Evolutionary conservation across 2,113 vertebrate genomes (phyloP).

Genomic region (Capreolus pygargus): DNA sequence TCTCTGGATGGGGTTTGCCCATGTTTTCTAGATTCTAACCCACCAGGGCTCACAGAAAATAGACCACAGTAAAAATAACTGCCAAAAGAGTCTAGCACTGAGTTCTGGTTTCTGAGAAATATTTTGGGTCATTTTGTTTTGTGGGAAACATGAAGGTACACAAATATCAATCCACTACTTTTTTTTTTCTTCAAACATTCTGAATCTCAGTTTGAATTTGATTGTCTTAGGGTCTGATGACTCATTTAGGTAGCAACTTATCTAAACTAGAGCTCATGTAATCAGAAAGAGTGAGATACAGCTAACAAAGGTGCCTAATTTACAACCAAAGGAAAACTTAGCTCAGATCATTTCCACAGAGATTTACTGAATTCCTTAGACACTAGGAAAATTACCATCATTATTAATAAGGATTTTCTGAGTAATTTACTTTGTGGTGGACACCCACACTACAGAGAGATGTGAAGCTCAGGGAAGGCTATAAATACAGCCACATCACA

Average conservation of each 20-base stretch:
- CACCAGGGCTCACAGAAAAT: neutral
- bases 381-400: neutral
- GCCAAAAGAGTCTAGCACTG: neutral
- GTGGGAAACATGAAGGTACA: neutral
- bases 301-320: neutral
- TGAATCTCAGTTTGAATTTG: constrained; percentile 27
- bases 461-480: neutral
- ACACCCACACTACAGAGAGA: neutral
- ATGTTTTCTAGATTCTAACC: neutral
- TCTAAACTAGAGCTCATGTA: neutral
- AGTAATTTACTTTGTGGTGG: neutral
- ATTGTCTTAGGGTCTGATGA: neutral
- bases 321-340: neutral
- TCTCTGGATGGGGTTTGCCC: neutral
- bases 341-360: neutral
- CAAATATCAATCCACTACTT: neutral
- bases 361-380: neutral
- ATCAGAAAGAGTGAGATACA: constrained; percentile 4
- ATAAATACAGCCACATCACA: neutral
- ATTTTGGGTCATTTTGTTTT: neutral
- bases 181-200: neutral
- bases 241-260: neutral
- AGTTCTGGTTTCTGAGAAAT: neutral
- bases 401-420: constrained; percentile 1
- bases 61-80: neutral